Evolutionary conservation across 1,140 invertebrate species (phyloP), one percentile per base, ranked within the genome.

Genomic region (Alviniconcha marisindica): DNA sequence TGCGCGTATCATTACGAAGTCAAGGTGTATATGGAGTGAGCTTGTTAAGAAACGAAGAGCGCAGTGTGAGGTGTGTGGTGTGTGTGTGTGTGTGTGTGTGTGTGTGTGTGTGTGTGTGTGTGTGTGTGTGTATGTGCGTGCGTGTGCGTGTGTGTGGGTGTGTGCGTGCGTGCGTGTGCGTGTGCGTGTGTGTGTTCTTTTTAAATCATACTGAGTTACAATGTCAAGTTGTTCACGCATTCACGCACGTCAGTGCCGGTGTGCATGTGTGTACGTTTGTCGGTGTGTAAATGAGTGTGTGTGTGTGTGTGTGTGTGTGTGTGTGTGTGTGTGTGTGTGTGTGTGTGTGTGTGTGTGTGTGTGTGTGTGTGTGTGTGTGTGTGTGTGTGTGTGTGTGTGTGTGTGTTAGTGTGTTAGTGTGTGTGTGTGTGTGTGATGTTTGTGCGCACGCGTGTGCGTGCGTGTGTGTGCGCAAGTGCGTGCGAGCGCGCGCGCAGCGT

Each of bases 341-440:
- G 28, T 66, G 28, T 66, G 28, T 66, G 63, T 33, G 63, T 66
- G 63, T 1, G 63, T 33, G 63, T 33, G 63, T 66, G 63, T 33
- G 63, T 66, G 63, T 33, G 63, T 66, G 28, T 33, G 63, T 66
- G 63, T 33, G 63, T 66, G 63, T 33, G 28, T 33, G 63, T 66
- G 63, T 5, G 63, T 66, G 28, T 33, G 63, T 33, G 63, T 33
- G 63, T 33, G 28, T 33, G 63, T 66, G 63, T 33, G 63, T 1
- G 63, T 10, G 63, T 1, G 63, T 10, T 28, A 2, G 63, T 18
- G 63, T 33, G 63, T 33, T n/a, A 5, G 60, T 33, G 60, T 33
- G 60, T 66, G 31, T 33, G 60, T 33, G 28, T 21, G 60, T 3
- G 4, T 33, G 60, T 33, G 60, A 31, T 33, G 28, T 33, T n/a